Base-by-base conservation (phyloP, 2,888 invertebrate genomes). In the Prosopocoilus inquinatus region DNA sequence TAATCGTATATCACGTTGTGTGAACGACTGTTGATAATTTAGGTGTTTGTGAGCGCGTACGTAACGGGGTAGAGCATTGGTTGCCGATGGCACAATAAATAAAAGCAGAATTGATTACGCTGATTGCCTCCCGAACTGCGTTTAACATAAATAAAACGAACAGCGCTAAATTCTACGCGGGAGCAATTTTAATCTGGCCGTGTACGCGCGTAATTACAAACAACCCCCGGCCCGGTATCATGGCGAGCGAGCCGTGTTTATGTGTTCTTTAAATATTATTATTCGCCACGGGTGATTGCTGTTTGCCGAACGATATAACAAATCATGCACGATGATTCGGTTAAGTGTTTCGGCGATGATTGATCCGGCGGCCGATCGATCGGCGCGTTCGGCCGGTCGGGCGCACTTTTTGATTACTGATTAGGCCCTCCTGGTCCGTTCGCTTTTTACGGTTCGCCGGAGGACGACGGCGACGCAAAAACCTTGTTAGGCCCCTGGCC, bases 71-170 rank as follows among this genome's bases (percentile, higher is more conserved):
- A 41, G 16, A 41, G 50, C 53, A 60, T 53, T 58, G 52, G 50
- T 50, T 48, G 50, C 50, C 58, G 58, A 60, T 60, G 60, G 58
- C 60, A 60, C 35, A 49, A 57, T 57, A 57, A 57, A 57, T 57
- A 75, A 75, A 75, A 74, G 72, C 74, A 68, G 75, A 76, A 76
- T 75, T 76, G 76, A 76, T 76, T 75, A 75, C 73, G 74, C 72
- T 76, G 76, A 76, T 76, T 75, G 75, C 73, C 71, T 68, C 68
- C 68, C 71, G 57, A 67, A 66, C 66, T 69, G 70, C 73, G 73
- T 74, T 75, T 75, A 74, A 73, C 73, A 73, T 74, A 74, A 75
- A 74, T 73, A 74, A 74, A 74, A 72, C 67, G 57, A 38, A 46
- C 50, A 67, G 64, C 67, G 68, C 62, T 67, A 66, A 70, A 70